Percentiles rank a stretch among this genome's conserved stretches.
phyloP scores from a whole-genome alignment of 2,797 vertebrate species.

The Poecilia gillii region DNA sequence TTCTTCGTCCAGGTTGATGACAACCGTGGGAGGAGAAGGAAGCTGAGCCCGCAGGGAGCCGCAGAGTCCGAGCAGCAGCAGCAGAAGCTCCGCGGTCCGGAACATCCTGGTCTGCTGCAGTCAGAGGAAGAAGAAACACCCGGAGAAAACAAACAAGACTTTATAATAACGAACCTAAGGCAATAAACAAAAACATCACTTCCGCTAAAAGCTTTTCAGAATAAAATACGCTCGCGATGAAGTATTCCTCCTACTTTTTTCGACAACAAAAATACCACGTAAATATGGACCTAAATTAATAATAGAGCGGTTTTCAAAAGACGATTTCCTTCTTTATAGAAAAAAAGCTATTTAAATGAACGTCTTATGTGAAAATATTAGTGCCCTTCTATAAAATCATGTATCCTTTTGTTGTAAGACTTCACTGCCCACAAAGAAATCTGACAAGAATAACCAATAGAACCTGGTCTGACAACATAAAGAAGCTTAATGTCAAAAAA shows the following conservation, averaged over 20 bases:
- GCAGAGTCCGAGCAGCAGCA: slow-evolving; percentile 18
- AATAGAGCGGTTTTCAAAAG: no score
- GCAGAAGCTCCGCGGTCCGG: background rate
- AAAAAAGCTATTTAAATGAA: background rate
- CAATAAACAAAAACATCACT: background rate
- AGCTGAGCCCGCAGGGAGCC: slow-evolving; percentile 32
- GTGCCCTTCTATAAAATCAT: background rate
- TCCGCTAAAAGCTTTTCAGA: slow-evolving; percentile 41
- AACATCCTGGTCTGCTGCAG: background rate
- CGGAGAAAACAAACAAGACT: background rate
- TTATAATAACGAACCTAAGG: accelerated
- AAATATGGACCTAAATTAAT: background rate
- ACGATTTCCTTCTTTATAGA: no score
- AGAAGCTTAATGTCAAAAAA: background rate
- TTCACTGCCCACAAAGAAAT: background rate
- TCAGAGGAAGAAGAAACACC: background rate
- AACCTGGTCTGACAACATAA: background rate
- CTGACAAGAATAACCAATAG: background rate
- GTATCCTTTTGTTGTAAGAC: background rate
- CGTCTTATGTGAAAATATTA: background rate
- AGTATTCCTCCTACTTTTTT: background rate
- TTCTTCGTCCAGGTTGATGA: slow-evolving; percentile 72
- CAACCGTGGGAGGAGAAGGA: slow-evolving; percentile 69
- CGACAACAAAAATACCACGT: background rate
- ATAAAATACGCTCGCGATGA: slow-evolving; percentile 14